These are phyloP conservation scores for Tragelaphus strepsiceros DNA, from an alignment of 2,113 vertebrate genomes.

Conservation along the genomic window DNA sequence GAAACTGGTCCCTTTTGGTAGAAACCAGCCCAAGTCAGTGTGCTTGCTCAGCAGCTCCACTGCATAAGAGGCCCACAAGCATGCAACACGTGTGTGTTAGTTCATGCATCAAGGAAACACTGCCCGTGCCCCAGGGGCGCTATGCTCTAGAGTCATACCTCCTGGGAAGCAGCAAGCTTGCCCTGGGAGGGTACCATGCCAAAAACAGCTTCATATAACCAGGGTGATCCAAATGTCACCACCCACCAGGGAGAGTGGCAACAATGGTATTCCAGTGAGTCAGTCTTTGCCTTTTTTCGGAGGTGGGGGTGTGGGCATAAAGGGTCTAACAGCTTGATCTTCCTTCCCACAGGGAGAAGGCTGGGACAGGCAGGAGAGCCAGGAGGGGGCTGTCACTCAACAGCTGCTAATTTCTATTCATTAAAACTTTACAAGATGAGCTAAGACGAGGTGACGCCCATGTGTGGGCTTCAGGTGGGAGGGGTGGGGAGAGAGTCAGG, in stretches of 20 bases:
- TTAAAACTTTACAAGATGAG: constrained; percentile 55
- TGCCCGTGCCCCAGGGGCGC: not conserved
- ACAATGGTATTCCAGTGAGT: constrained; percentile 60
- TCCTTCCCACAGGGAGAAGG: constrained; percentile 18
- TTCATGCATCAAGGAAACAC: constrained; percentile 49
- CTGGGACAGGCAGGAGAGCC: constrained; percentile 43
- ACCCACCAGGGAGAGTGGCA: constrained; percentile 38
- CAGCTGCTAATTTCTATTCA: constrained; percentile 64
- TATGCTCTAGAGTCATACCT: not conserved
- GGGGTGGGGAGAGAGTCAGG: not conserved
- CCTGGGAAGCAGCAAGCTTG: constrained; percentile 42
- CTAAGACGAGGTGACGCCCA: constrained; percentile 20
- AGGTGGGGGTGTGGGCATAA: constrained; percentile 39
- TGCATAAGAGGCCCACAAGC: not conserved
- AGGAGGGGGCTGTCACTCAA: constrained; percentile 61
- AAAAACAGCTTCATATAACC: constrained; percentile 1
- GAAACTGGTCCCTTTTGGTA: not conserved
- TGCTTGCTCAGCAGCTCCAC: not conserved
- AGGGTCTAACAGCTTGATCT: not conserved
- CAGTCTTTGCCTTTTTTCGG: constrained; percentile 46
- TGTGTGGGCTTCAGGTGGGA: constrained; percentile 52
- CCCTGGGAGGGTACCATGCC: not conserved
- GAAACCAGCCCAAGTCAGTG: not conserved
- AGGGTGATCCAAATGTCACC: constrained; percentile 62
- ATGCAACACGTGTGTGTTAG: constrained; percentile 66